A percentile compares a stretch with the other conserved stretches of the same genome.
phyloP scores from a whole-genome alignment of 2,797 vertebrate species.

The Clarias platycephalus region DNA sequence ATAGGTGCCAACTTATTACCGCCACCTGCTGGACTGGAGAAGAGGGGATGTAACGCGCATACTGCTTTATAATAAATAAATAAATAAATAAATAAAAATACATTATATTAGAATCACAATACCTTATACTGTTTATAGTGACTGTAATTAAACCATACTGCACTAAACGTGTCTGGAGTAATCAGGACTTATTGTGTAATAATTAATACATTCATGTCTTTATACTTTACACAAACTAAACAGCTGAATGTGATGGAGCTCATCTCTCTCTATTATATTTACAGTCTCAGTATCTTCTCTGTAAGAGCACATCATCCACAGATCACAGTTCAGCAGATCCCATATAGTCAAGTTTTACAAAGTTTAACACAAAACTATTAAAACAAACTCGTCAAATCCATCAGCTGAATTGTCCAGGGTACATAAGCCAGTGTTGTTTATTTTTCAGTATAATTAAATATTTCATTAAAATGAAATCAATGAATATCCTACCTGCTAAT shows the following conservation, averaged over 20 bases:
- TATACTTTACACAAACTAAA: background rate
- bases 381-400: background rate
- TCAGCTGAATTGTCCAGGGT: background rate
- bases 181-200: background rate
- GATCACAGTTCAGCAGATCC: background rate
- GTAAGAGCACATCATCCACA: background rate
- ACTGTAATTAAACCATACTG: background rate
- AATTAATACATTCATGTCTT: background rate
- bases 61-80: too few species aligned
- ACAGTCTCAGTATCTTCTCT: background rate
- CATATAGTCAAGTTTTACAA: background rate
- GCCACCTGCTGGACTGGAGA: too few species aligned
- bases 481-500: background rate
- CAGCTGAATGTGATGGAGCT: background rate
- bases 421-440: background rate
- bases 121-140: background rate
- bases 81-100: too few species aligned
- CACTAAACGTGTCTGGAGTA: background rate
- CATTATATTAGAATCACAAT: too few species aligned
- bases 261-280: background rate
- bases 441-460: background rate
- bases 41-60: too few species aligned
- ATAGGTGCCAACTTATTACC: too few species aligned
- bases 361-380: background rate
- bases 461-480: background rate